Evolutionary conservation across 2,888 invertebrate genomes (phyloP), one percentile per base, ranked within the genome.

Genomic region (Baccha elongata): DNA sequence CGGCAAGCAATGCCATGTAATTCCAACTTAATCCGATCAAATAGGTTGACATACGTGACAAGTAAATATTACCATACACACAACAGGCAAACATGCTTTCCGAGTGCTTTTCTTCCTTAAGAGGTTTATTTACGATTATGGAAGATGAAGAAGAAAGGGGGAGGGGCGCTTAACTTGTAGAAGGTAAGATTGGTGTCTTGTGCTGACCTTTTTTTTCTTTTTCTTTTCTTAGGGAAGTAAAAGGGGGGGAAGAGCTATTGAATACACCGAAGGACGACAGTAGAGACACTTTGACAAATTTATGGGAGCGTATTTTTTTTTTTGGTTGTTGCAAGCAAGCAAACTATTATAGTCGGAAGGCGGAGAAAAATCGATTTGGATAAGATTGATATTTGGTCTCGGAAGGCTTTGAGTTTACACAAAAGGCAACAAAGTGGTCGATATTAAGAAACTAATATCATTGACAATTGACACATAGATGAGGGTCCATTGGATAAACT

Each of bases 1-100:
- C 76, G 78, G 78, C 83, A 83, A 78, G 83, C 78, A 83, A 83
- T 78, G 83, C 83, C 68, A 68, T 78, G 83, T 85, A 85, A 85
- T 84, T 85, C 81, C 75, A 76, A 78, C 81, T 78, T 83, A 85
- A 85, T 85, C 84, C 85, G 85, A 76, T 81, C 85, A 84, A 84
- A 76, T 84, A 73, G 84, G 85, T 84, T 84, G 84, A 85, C 85
- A 85, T 81, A 85, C 84, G 85, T 85, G 84, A 85, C 85, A 85
- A 85, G 84, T 85, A 85, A 84, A 85, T 84, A 85, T 85, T 85
- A 78, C 85, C 85, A 85, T 85, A 84, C 73, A 85, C 78, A 83
- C 83, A 72, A 73, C 72, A 62, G 62, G 78, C 83, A 83, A 83
- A 78, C 78, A 78, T 83, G 83, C 78, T 78, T 65, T 73, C 78